Percentiles rank a stretch among this genome's conserved stretches.
These are phyloP conservation scores for Bos javanicus DNA, from an alignment of 2,113 vertebrate species.

Conservation along the genomic window DNA sequence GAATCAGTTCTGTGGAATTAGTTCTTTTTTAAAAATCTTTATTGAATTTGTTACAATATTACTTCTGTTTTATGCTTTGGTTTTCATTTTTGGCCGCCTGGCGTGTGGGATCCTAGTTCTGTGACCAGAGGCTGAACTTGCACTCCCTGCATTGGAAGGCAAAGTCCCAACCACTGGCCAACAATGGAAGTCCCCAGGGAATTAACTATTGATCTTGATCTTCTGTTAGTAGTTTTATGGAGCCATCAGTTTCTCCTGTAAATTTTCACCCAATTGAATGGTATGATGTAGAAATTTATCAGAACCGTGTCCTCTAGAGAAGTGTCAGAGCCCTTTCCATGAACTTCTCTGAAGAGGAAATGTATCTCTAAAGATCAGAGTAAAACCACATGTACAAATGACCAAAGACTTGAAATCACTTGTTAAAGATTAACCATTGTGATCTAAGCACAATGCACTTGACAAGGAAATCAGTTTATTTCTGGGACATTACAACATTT, in stretches of 20 bases:
- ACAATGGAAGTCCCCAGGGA: background rate
- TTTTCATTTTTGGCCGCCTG: fast-evolving
- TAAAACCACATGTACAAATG: background rate
- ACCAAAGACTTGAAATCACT: background rate
- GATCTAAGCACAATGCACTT: background rate
- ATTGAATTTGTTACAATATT: background rate
- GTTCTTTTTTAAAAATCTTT: background rate
- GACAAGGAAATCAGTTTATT: background rate
- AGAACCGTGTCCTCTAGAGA: background rate
- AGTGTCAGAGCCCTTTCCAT: background rate
- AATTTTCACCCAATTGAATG: background rate
- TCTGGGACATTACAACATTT: background rate
- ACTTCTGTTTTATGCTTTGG: background rate
- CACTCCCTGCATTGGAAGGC: fast-evolving
- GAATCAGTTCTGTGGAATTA: background rate
- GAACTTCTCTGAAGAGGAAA: background rate
- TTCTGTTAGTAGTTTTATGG: background rate
- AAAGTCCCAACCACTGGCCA: fast-evolving
- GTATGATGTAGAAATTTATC: background rate
- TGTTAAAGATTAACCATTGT: background rate
- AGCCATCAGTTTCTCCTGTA: background rate
- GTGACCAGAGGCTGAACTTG: background rate
- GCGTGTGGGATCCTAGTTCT: background rate
- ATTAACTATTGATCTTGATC: background rate
- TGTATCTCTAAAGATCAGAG: background rate